Conservation (phyloP, 1,140 invertebrate genomes). For the Homalodisca vitripennis region DNA sequence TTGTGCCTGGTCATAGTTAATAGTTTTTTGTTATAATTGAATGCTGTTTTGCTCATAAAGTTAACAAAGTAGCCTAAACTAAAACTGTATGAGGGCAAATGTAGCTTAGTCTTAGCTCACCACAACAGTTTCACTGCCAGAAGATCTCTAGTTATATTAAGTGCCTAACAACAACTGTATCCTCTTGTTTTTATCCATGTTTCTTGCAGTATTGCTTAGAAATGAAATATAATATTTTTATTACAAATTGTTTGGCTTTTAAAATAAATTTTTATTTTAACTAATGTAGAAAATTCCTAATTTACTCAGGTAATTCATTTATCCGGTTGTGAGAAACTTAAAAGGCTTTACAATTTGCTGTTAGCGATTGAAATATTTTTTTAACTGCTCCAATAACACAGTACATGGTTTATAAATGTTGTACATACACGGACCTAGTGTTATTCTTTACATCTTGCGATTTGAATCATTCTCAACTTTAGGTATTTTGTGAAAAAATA, state of each 20-base stretch:
- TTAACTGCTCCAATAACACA: background rate
- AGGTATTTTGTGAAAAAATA: conserved; percentile 15
- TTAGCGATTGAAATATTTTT: conserved; percentile 17
- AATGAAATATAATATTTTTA: background rate
- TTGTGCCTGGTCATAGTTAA: too few species aligned
- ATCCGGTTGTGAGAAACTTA: background rate
- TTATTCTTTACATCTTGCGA: background rate
- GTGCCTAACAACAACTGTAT: conserved; percentile 19
- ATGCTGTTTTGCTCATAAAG: too few species aligned
- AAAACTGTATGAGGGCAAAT: background rate
- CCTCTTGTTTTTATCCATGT: background rate
- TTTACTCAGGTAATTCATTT: conserved; percentile 14
- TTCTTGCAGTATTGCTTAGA: background rate
- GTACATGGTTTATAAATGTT: conserved; percentile 13
- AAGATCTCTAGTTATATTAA: conserved; percentile 29
- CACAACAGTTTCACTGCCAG: conserved; percentile 16
- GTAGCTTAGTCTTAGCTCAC: background rate
- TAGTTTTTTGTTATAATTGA: too few species aligned
- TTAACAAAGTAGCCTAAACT: too few species aligned
- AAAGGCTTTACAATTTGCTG: conserved; percentile 6
- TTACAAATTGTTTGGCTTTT: background rate
- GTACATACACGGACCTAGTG: conserved; percentile 15
- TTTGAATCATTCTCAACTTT: background rate
- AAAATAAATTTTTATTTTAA: background rate
- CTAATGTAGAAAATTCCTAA: too few species aligned